A percentile compares a stretch with the other conserved stretches of the same genome.
Evolutionary conservation across 2,113 vertebrate species (phyloP).

Genomic region (Syngnathus typhle): DNA sequence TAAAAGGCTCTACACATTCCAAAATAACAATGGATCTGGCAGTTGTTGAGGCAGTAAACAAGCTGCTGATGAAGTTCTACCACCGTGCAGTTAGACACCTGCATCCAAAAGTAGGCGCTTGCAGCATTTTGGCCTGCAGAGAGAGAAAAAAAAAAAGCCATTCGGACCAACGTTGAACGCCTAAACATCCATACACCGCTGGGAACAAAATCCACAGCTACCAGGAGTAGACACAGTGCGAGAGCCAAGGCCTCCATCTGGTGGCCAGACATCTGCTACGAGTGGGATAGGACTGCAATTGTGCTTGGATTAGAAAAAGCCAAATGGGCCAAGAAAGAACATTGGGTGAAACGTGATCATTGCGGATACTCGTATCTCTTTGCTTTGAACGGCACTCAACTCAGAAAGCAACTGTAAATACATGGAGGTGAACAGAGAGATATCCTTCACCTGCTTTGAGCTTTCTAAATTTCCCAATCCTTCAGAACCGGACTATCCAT

Average conservation of each 20-base stretch:
- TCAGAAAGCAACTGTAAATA: background rate
- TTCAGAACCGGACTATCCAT: background rate
- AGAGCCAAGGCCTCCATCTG: conserved; percentile 2
- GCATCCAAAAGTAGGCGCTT: background rate
- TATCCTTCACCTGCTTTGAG: background rate
- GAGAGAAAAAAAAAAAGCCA: background rate
- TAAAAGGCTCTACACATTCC: background rate
- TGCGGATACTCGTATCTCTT: background rate
- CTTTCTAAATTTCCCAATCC: background rate
- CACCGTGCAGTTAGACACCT: background rate
- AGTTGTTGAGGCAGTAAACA: background rate
- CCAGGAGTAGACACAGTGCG: background rate
- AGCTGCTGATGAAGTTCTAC: background rate
- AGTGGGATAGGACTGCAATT: background rate
- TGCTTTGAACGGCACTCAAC: background rate
- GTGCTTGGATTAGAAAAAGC: background rate
- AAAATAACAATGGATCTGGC: background rate
- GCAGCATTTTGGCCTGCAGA: background rate
- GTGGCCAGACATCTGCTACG: conserved; percentile 4
- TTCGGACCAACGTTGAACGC: background rate
- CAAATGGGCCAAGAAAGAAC: background rate
- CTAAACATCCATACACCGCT: background rate
- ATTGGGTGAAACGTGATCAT: background rate
- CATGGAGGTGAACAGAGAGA: background rate
- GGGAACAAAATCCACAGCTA: background rate